Percentiles rank a stretch among this genome's conserved stretches.
phyloP scores from a whole-genome alignment of 53 echinoderm and acorn worm species.

The Luidia sarsii region DNA sequence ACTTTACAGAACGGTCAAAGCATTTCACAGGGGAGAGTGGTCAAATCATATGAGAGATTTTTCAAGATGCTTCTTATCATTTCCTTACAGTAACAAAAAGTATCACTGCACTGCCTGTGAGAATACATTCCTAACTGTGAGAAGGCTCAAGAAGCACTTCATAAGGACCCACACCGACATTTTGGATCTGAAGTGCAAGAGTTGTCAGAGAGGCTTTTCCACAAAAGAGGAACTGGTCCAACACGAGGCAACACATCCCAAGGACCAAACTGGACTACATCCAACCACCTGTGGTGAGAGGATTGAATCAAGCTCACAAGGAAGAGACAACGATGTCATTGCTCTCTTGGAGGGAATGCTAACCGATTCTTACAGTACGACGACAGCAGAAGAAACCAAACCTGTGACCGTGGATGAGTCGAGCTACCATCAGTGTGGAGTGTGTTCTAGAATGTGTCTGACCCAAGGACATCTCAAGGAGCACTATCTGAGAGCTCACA shows the following conservation, averaged over 20 bases:
- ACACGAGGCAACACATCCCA: neutral
- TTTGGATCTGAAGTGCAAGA: neutral
- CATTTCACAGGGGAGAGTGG: no score
- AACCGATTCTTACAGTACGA: no score
- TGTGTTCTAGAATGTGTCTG: neutral
- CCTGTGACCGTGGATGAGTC: no score
- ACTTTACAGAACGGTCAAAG: no score
- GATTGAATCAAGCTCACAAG: no score
- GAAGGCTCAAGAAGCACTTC: neutral
- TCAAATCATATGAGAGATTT: no score
- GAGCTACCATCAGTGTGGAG: neutral
- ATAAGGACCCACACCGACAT: neutral
- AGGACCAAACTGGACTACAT: neutral
- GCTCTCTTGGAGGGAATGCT: no score
- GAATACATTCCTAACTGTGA: neutral
- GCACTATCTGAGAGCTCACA: neutral
- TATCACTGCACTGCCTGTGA: neutral
- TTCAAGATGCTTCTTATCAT: no score
- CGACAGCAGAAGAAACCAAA: no score
- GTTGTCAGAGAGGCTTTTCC: neutral
- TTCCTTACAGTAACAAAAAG: no score
- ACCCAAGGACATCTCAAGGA: neutral
- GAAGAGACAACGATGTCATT: no score
- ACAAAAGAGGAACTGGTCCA: neutral
- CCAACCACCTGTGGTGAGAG: no score